Evolutionary conservation across 2,888 invertebrate genomes (phyloP).

Genomic region (Phalera bucephala): DNA sequence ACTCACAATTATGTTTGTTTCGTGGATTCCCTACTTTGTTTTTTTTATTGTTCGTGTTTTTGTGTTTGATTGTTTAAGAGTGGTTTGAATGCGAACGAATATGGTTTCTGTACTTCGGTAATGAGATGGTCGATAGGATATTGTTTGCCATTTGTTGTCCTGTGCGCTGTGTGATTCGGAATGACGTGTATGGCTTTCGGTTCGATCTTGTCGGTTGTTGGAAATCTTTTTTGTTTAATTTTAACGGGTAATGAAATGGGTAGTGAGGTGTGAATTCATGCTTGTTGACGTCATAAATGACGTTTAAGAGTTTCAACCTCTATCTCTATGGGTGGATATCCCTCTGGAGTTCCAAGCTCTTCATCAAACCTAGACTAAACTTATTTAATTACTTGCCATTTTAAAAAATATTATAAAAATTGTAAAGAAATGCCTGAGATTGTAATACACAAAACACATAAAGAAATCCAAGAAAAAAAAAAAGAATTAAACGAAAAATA

Average conservation of each 20-base stretch:
- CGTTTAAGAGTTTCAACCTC: too few species aligned
- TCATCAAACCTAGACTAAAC: too few species aligned
- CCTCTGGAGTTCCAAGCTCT: too few species aligned
- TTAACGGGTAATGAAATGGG: too few species aligned
- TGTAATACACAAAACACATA: too few species aligned
- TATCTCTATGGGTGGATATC: too few species aligned
- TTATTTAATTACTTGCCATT: slow-evolving; percentile 2
- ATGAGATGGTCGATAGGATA: slow-evolving; percentile 47
- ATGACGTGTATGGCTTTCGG: slow-evolving; percentile 20
- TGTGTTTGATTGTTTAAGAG: slow-evolving; percentile 57
- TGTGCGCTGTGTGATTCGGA: slow-evolving; percentile 24
- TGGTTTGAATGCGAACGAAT: slow-evolving; percentile 34
- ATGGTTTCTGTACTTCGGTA: slow-evolving; percentile 38
- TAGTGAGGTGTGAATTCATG: too few species aligned
- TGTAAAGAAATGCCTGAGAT: too few species aligned
- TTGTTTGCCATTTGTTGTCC: slow-evolving; percentile 25
- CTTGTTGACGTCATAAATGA: too few species aligned
- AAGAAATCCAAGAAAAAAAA: too few species aligned
- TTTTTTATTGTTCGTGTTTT: slow-evolving; percentile 60
- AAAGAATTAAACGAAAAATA: too few species aligned
- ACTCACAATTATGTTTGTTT: slow-evolving; percentile 80
- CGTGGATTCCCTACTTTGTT: slow-evolving; percentile 52
- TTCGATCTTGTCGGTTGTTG: slow-evolving; percentile 13
- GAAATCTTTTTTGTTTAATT: slow-evolving; percentile 4
- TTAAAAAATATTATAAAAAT: too few species aligned